Evolutionary conservation across 2,888 invertebrate genomes (phyloP).

Genomic region (Epinotia nisella): DNA sequence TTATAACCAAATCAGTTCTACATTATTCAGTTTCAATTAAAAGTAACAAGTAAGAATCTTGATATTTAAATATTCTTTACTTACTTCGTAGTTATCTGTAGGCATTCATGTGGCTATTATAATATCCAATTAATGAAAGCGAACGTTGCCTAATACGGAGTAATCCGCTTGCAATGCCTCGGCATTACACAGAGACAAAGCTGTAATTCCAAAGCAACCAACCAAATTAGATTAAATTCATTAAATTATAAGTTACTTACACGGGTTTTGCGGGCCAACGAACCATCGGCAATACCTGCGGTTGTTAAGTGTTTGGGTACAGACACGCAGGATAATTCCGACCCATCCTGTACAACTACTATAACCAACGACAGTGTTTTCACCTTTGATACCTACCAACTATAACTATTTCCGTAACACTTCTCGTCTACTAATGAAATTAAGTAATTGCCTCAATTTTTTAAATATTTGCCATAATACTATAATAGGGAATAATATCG

Average conservation of each 20-base stretch:
- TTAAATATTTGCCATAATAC: too few relatives aligned
- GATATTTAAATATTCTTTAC: background rate
- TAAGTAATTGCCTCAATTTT: too few relatives aligned
- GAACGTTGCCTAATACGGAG: slow-evolving; percentile 29
- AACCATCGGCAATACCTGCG: slow-evolving; percentile 29
- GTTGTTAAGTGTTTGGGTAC: slow-evolving; percentile 28
- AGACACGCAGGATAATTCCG: slow-evolving; percentile 2
- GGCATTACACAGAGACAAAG: slow-evolving; percentile 39
- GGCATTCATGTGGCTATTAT: slow-evolving; percentile 15
- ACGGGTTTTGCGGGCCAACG: slow-evolving; percentile 1
- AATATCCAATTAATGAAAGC: slow-evolving; percentile 25
- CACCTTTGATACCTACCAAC: background rate
- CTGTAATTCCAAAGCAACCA: slow-evolving; percentile 41
- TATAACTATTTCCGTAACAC: background rate
- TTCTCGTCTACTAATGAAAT: background rate
- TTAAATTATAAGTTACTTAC: slow-evolving; percentile 41
- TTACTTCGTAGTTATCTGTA: slow-evolving; percentile 2
- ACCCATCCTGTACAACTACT: background rate
- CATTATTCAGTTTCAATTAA: background rate
- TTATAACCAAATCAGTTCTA: background rate
- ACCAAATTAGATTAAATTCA: slow-evolving; percentile 38
- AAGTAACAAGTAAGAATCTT: background rate
- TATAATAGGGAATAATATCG: too few relatives aligned
- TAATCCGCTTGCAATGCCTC: slow-evolving; percentile 38
- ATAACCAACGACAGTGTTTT: background rate